Evolutionary conservation across 2,797 vertebrate species (phyloP), one percentile per base, ranked within the genome.

Genomic region (Odontamblyopus lacepedii): DNA sequence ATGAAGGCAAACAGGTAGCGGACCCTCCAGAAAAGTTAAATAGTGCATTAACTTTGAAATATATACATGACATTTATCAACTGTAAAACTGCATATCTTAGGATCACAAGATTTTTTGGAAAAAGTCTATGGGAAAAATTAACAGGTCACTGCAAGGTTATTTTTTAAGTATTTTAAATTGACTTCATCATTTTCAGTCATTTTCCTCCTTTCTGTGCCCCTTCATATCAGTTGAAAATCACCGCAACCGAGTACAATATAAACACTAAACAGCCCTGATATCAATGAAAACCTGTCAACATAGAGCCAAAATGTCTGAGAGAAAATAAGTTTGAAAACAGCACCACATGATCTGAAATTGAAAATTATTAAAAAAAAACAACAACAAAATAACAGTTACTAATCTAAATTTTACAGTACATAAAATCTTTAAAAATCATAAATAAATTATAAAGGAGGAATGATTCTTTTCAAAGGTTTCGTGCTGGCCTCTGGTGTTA

Each of bases 401-500:
- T 48, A 65, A 64, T 71, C 67, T 74, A 63, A 75, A 63, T 48
- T 70, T 63, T 38, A 87, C 72, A 75, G 72, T 61, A 83, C 19
- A 27, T 79, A 70, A 77, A 83, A 83, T 62, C 18, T 48, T 29
- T 77, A 84, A 88, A 86, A 83, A 67, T 12, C 89, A 89, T 91
- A 90, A 90, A 92, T 80, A 88, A 85, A 44, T 73, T 78, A 77
- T 73, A 85, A 86, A 79, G 87, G 48, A 79, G 81, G 81, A 88
- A 85, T 78, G 79, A 79, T 65, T 68, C 29, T 79, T 76, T 9
- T n/a, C 38, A 27, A 38, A 59, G 76, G 68, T 71, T 76, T 83
- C 74, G 67, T 69, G 74, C 77, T 82, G 63, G 70, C 78, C 77
- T 63, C 83, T 53, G 64, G 72, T 23, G 19, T 72, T 69, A 72